phyloP scores from a whole-genome alignment of 2,888 invertebrate genomes.

The Mythimna albipuncta region DNA sequence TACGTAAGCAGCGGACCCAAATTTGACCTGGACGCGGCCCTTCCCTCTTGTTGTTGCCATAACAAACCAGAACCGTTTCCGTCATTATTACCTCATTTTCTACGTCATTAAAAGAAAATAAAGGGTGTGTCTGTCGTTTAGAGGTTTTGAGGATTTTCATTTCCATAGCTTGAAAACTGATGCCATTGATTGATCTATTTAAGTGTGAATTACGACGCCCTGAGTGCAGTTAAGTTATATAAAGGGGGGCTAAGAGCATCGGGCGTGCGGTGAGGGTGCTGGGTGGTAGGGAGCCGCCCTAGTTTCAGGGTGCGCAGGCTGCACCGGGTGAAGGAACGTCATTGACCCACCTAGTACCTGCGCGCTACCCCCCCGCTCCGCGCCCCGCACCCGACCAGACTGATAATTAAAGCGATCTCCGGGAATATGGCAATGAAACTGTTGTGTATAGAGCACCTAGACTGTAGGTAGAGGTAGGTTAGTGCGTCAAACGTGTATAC shows the following conservation, averaged over 20 bases:
- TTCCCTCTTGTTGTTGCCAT: slow-evolving; percentile 31
- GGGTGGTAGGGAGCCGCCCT: slow-evolving; percentile 76
- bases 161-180: slow-evolving; percentile 7
- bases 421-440: slow-evolving; percentile 86
- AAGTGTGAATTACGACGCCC: slow-evolving; percentile 39
- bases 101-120: slow-evolving; percentile 12
- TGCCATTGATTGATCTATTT: slow-evolving; percentile 43
- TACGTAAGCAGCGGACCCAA: slow-evolving; percentile 32
- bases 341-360: slow-evolving; percentile 86
- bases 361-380: slow-evolving; percentile 67
- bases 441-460: slow-evolving; percentile 55
- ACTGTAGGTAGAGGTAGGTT: slow-evolving; percentile 35
- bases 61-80: slow-evolving; percentile 26
- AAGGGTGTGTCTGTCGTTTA: slow-evolving; percentile 3
- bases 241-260: slow-evolving; percentile 65
- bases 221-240: slow-evolving; percentile 58
- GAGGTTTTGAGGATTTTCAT: background rate
- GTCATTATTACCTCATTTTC: slow-evolving; percentile 21
- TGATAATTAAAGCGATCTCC: slow-evolving; percentile 82
- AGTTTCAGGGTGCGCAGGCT: slow-evolving; percentile 82
- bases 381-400: slow-evolving; percentile 63
- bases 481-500: slow-evolving; percentile 58
- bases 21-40: slow-evolving; percentile 36
- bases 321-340: slow-evolving; percentile 86
- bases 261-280: slow-evolving; percentile 58